These are phyloP conservation scores for Aplocera efformata DNA, from an alignment of 2,888 invertebrate genomes.

Conservation along the genomic window DNA sequence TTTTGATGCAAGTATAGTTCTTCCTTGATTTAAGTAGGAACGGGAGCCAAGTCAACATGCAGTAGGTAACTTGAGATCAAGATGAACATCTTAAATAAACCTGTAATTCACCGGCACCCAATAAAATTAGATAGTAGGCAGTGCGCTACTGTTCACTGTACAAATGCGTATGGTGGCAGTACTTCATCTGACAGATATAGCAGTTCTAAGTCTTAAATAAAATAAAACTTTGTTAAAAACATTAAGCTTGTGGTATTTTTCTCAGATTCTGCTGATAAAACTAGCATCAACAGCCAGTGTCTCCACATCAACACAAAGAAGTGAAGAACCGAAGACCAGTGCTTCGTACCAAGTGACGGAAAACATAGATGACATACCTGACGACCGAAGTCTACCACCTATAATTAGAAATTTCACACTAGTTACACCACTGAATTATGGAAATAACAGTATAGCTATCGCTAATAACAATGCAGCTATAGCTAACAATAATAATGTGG, in stretches of 20 bases:
- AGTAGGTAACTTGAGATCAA: no score
- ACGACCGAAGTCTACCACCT: constrained; percentile 39
- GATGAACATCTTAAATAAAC: no score
- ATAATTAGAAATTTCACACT: constrained; percentile 42
- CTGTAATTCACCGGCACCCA: no score
- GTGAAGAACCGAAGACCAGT: constrained; percentile 7
- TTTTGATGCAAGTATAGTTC: no score
- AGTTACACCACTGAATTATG: constrained; percentile 39
- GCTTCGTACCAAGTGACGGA: constrained; percentile 55
- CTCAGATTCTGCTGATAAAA: constrained; percentile 5
- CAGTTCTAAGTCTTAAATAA: no score
- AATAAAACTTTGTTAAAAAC: no score
- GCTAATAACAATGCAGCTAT: neutral
- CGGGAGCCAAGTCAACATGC: no score
- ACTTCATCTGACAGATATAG: no score
- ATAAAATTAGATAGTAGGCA: no score
- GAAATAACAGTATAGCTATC: constrained; percentile 20
- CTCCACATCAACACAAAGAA: constrained; percentile 3
- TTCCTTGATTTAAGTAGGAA: no score
- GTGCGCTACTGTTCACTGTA: no score
- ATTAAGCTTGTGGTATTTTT: neutral
- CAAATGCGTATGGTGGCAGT: no score
- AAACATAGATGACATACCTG: constrained; percentile 52
- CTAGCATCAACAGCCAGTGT: constrained; percentile 8
- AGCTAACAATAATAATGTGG: constrained; percentile 9